phyloP scores from a whole-genome alignment of 2,888 invertebrate species.

The Parnassius glacialis region DNA sequence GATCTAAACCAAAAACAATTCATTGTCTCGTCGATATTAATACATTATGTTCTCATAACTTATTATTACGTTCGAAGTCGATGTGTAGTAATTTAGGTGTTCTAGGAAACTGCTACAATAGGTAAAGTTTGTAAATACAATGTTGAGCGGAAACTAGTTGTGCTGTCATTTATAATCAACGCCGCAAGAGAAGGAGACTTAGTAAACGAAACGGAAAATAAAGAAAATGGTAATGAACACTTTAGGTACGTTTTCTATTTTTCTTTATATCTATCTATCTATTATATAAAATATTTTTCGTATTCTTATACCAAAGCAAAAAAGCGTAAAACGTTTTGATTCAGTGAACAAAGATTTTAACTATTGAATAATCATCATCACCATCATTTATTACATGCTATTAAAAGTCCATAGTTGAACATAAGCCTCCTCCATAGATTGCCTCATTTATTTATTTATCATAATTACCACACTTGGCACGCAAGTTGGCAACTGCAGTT shows the following conservation, averaged over 20 bases:
- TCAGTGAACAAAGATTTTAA: too few species aligned
- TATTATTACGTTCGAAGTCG: conserved; percentile 8
- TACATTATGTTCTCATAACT: neutral
- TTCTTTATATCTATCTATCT: neutral
- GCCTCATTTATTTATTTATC: too few species aligned
- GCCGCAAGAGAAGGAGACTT: conserved; percentile 4
- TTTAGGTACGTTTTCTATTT: conserved; percentile 10
- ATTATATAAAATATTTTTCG: too few species aligned
- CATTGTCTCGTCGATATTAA: conserved; percentile 14
- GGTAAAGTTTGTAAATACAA: conserved; percentile 20
- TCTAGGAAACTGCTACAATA: conserved; percentile 15
- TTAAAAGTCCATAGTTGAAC: too few species aligned
- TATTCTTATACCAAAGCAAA: too few species aligned
- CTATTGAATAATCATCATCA: too few species aligned
- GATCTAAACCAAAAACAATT: conserved; percentile 1
- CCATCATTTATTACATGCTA: too few species aligned
- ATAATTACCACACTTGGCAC: too few species aligned
- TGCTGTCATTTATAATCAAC: conserved; percentile 18
- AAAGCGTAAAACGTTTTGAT: too few species aligned
- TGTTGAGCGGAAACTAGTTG: conserved; percentile 2
- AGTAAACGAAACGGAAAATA: neutral
- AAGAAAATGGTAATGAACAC: conserved; percentile 8
- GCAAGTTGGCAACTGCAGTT: too few species aligned
- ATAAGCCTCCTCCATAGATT: too few species aligned
- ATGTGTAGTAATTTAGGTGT: conserved; percentile 1